Conservation (phyloP, 2,888 invertebrate genomes). For the Operophtera brumata region DNA sequence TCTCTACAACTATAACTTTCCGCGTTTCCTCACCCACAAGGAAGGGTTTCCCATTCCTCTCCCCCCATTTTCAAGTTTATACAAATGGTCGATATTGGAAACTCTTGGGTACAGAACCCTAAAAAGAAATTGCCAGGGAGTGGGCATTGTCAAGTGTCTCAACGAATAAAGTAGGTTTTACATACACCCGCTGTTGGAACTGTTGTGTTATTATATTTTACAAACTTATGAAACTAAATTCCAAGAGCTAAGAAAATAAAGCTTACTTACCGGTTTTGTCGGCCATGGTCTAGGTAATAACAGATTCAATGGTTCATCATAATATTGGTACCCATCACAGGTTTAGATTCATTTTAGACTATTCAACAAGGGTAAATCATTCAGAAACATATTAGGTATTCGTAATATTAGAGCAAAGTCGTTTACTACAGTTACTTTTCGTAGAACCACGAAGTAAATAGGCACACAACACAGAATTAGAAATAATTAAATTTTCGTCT, state of each 20-base stretch:
- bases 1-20: no score
- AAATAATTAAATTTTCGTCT: neutral
- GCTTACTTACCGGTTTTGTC: constrained; percentile 45
- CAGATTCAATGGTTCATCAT: constrained; percentile 30
- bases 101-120: no score
- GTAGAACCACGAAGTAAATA: neutral
- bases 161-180: no score
- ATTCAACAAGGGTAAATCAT: neutral
- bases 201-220: neutral
- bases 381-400: neutral
- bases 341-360: constrained; percentile 6
- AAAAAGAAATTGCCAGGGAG: no score
- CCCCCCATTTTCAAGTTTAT: no score
- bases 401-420: neutral
- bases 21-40: no score
- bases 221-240: neutral
- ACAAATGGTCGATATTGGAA: no score
- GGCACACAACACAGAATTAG: neutral
- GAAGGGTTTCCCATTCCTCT: no score
- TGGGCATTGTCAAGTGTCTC: no score
- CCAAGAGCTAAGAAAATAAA: constrained; percentile 9
- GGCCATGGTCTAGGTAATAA: constrained; percentile 42
- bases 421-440: neutral
- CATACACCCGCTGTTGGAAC: neutral
- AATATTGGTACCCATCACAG: constrained; percentile 23